Evolutionary conservation across 2,113 vertebrate genomes (phyloP), one percentile per base, ranked within the genome.

Genomic region (Lasiurus cinereus): DNA sequence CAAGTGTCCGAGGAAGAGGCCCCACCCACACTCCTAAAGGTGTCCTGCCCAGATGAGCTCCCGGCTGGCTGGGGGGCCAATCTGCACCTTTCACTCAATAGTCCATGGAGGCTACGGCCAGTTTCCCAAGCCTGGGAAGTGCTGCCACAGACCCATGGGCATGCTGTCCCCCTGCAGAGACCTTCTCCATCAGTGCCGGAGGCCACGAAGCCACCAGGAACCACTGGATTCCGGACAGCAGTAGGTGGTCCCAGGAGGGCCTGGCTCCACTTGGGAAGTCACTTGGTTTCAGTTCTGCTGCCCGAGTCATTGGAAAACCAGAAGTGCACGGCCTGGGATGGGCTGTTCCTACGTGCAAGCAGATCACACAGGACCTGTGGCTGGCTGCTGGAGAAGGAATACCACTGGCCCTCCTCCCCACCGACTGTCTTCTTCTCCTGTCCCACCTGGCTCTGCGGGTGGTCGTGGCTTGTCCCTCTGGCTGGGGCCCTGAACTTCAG

Each of bases 71-170:
- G 33, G 52, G 52, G n/a, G 24, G 67, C 64, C 6, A 15, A 33
- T 18, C 0, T 4, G 79, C 29, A 69, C 43, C 2, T 74, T 46
- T 36, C 13, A 3, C 4, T 66, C 14, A 7, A 12, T 4, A 5
- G 78, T 15, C 43, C 48, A 29, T 0, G 15, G 80, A 54, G 31
- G 22, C 43, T 31, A 18, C 0, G 1, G 14, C 22, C 8, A 4
- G 48, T 33, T 36, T 19, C 24, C 27, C 16, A 0, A 8, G 64
- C 31, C 39, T 2, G 6, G 62, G 43, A 0, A 27, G 5, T 5
- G 46, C 46, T 74, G 36, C n/a, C 3, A 3, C 0, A 3, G 19
- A n/a, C 12, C 31, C 31, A 31, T 1, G 6, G 62, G 46, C 6
- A 6, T 2, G 24, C 50, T 5, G 77, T 18, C 24, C 50, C 6